Conservation (phyloP, 1,140 invertebrate species). For the Tribolium madens region DNA sequence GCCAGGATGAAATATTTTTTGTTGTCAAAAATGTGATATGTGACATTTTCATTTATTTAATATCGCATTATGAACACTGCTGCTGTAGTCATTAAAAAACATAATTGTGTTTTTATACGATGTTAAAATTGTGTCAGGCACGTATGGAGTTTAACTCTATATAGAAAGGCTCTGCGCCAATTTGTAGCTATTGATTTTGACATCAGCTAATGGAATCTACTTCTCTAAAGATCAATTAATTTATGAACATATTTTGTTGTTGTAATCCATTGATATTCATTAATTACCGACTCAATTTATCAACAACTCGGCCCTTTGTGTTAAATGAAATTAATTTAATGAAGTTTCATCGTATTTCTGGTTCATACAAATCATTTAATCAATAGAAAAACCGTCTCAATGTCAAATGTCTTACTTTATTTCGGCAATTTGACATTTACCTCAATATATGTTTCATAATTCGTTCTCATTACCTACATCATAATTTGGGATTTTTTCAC, state of each 20-base stretch:
- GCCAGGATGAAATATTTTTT: no score
- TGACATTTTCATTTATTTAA: background rate
- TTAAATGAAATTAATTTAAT: conserved; percentile 6
- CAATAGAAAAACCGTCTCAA: conserved; percentile 17
- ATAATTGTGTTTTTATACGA: conserved; percentile 7
- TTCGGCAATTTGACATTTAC: conserved; percentile 35
- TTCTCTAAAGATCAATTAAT: conserved; percentile 44
- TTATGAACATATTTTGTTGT: conserved; percentile 33
- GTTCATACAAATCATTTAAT: conserved; percentile 14
- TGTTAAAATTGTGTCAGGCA: conserved; percentile 34
- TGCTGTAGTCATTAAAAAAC: conserved; percentile 1
- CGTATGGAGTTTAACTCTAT: conserved; percentile 22
- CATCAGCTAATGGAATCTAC: conserved; percentile 41
- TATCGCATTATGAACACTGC: background rate
- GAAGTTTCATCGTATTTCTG: background rate
- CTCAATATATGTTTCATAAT: conserved; percentile 24
- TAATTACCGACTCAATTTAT: conserved; percentile 17
- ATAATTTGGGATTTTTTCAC: conserved; percentile 38
- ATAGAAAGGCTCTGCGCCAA: conserved; percentile 35
- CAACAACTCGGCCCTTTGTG: background rate
- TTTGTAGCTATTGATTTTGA: conserved; percentile 44
- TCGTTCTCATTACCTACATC: conserved; percentile 39
- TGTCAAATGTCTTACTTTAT: conserved; percentile 26
- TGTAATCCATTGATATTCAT: conserved; percentile 24
- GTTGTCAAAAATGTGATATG: background rate